Conservation (phyloP, 2,113 vertebrate genomes). For the Madoqua kirkii region DNA sequence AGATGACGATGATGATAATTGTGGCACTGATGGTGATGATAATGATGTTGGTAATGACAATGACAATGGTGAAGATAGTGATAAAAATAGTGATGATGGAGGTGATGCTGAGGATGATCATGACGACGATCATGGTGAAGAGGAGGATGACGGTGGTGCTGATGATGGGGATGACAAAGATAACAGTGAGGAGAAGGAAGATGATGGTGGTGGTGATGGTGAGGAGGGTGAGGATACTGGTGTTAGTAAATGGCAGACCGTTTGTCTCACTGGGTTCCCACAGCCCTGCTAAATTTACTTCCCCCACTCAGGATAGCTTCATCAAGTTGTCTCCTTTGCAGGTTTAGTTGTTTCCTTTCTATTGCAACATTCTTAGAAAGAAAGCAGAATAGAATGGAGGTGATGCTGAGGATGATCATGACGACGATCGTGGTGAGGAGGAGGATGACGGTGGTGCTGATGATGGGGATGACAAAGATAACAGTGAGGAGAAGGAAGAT, state of each 20-base stretch:
- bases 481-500: neutral
- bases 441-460: neutral
- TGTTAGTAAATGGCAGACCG: neutral
- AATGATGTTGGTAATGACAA: neutral
- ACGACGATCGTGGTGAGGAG: fast-evolving
- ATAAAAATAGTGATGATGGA: neutral
- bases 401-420: neutral
- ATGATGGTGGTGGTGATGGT: no score
- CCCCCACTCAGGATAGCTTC: neutral
- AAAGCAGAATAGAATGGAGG: neutral
- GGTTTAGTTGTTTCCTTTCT: neutral
- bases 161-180: neutral
- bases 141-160: neutral
- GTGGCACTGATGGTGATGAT: neutral
- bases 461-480: neutral
- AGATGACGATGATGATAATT: fast-evolving
- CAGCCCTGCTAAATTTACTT: neutral
- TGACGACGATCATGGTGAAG: fast-evolving
- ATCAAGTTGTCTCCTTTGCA: neutral
- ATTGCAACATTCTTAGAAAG: neutral
- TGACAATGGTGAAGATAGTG: neutral
- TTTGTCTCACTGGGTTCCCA: neutral
- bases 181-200: neutral
- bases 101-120: neutral
- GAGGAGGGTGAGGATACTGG: neutral